Base-by-base conservation (phyloP, 2,113 vertebrate genomes). In the Pseudolaguvia tuberculata region DNA sequence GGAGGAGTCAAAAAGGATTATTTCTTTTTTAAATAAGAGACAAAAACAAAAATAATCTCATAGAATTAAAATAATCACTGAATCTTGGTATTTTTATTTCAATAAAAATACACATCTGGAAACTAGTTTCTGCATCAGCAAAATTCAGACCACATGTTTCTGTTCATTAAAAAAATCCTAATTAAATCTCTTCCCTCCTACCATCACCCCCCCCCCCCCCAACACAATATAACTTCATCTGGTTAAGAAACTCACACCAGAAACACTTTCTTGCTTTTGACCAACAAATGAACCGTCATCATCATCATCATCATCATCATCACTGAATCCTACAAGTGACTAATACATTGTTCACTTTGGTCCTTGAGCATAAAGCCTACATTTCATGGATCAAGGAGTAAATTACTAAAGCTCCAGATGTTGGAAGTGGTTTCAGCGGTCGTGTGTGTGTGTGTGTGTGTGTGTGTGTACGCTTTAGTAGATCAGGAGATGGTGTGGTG, bases 51-150 rank as follows among this genome's bases (percentile, higher is more conserved):
- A 48, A 15, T 11, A 12, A 48, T 35, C n/a, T n/a, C n/a, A n/a
- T n/a, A n/a, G n/a, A 35, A 35, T 25, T 20, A 11, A 10, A 27
- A 27, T 3, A 15, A 27, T 53, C 50, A 62, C 18, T 25, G 55
- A 61, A 15, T 70, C 6, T 53, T 77, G 25, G 55, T 76, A 75
- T 51, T 62, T 67, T 67, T 67, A 75, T 67, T 75, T 57, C 39
- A 63, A 70, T 77, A 72, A 79, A 81, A 61, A 73, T 80, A 70
- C 61, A 81, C 73, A 78, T 78, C 62, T 81, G 73, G 68, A 78
- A 75, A 76, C 45, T 57, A 62, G 39, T 56, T 55, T 63, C 48
- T 70, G 59, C 71, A 79, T 68, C 75, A 70, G 47, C 55, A 47
- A 69, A 48, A 11, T 65, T 51, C 45, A 35, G 55, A 58, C n/a